A percentile compares a stretch with the other conserved stretches of the same genome.
Conservation (phyloP, 1,140 invertebrate genomes). For the Hylyphantes graminicola region DNA sequence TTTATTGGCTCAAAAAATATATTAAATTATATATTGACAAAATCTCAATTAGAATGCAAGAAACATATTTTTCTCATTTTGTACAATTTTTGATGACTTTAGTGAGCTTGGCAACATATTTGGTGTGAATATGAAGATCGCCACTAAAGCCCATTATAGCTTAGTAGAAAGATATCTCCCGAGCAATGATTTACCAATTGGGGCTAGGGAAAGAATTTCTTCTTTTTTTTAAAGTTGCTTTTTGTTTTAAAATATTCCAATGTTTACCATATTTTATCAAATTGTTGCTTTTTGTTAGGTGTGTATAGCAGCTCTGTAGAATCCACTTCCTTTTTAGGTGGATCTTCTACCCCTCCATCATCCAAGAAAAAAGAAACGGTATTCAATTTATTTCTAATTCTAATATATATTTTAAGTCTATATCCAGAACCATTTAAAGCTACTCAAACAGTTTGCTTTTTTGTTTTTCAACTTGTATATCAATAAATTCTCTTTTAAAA, state of each 20-base stretch:
- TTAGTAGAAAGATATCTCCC: not conserved
- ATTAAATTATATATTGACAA: too few species aligned
- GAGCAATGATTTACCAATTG: too few species aligned
- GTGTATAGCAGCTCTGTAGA: constrained; percentile 67
- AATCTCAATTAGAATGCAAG: too few species aligned
- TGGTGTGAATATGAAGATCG: not conserved
- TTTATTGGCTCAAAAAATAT: too few species aligned
- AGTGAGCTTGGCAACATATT: not conserved
- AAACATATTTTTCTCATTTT: too few species aligned
- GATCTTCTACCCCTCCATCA: constrained; percentile 59
- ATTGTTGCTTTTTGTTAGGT: constrained; percentile 62
- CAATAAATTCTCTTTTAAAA: too few species aligned
- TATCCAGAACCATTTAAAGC: too few species aligned
- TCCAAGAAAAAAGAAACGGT: constrained; percentile 52
- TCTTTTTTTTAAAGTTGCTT: not conserved
- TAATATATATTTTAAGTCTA: too few species aligned
- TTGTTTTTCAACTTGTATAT: too few species aligned
- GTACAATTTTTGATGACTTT: not conserved
- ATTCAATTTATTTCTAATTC: not conserved
- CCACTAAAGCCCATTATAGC: not conserved
- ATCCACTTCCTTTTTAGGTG: constrained; percentile 63
- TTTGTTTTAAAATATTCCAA: not conserved
- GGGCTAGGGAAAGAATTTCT: not conserved
- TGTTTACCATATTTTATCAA: constrained; percentile 3
- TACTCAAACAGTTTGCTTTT: too few species aligned